Evolutionary conservation across 2,888 invertebrate genomes (phyloP), one percentile per base, ranked within the genome.

Genomic region (Lasioglossum figueresi): DNA sequence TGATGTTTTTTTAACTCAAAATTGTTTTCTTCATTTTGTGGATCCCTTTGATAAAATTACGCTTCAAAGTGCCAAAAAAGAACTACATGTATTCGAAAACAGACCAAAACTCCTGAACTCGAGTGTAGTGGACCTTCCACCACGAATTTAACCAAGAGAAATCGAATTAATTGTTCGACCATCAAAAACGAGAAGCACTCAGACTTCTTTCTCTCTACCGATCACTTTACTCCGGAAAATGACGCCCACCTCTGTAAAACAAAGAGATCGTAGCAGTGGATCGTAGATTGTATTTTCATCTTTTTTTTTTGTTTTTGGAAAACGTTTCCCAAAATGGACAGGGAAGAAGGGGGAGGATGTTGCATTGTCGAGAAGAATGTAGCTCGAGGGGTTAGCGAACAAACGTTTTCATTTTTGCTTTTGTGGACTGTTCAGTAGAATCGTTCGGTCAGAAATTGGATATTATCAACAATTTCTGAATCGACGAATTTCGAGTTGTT

Each of bases 311-410:
- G 10, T 40, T 40, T 68, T n/a, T 34, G 3, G 2, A n/a, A 68
- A 37, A 37, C 12, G 34, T 19, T 40, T 10, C 66, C 34, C 34
- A 2, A 19, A 8, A 66, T 68, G 56, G 37, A 19, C 66, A 37
- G 48, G 63, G 31, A 40, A 59, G 45, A 72, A 31, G 31, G 79
- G 82, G 59, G 40, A 78, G 52, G 63, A 78, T 71, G 81, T 66
- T 76, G 73, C 45, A 72, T 82, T 59, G 77, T 76, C 40, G 70
- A 52, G n/a, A n/a, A n/a, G n/a, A n/a, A n/a, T n/a, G n/a, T n/a
- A n/a, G n/a, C n/a, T n/a, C n/a, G n/a, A n/a, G 48, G 68, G 68
- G 59, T 10, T 68, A 8, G 19, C 68, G 6, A 68, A 63, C 63
- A 19, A 68, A 66, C 31, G 66, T 66, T 66, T 66, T 23, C 23